These are phyloP conservation scores for Drosophila sturtevanti DNA, from an alignment of 1,140 invertebrate genomes.

Conservation along the genomic window DNA sequence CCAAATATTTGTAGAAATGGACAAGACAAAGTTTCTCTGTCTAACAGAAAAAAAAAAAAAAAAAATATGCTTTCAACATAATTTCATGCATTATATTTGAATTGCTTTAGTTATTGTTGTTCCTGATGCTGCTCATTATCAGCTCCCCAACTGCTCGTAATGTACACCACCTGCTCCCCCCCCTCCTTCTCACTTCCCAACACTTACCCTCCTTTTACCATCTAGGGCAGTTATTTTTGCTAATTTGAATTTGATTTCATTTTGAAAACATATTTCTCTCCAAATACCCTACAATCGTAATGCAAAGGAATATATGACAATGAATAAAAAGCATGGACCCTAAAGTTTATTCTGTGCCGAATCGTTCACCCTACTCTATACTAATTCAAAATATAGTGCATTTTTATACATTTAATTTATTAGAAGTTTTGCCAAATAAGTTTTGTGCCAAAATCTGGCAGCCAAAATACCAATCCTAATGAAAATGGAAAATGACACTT, in stretches of 20 bases:
- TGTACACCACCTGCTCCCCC: constrained; percentile 3
- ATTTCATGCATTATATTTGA: constrained; percentile 51
- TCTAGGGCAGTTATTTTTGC: constrained; percentile 17
- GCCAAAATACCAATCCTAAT: too few species aligned
- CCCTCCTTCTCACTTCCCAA: too few species aligned
- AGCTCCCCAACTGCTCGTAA: constrained; percentile 5
- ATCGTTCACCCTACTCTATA: too few species aligned
- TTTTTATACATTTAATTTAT: too few species aligned
- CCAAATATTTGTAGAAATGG: not conserved
- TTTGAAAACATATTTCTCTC: constrained; percentile 31
- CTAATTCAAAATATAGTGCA: too few species aligned
- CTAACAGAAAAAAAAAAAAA: not conserved
- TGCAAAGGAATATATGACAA: not conserved
- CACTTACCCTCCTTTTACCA: too few species aligned
- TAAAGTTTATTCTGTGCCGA: too few species aligned
- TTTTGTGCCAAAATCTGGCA: too few species aligned
- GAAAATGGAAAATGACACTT: too few species aligned
- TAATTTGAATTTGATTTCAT: constrained; percentile 63
- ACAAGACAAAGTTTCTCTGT: not conserved
- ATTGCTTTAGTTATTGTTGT: constrained; percentile 37
- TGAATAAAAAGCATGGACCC: not conserved
- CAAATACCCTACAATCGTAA: not conserved
- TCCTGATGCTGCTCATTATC: constrained; percentile 39
- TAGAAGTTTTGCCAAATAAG: too few species aligned
- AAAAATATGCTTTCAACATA: constrained; percentile 58